A percentile compares a stretch with the other conserved stretches of the same genome.
phyloP scores from a whole-genome alignment of 2,888 invertebrate species.

The Boloria selene region DNA sequence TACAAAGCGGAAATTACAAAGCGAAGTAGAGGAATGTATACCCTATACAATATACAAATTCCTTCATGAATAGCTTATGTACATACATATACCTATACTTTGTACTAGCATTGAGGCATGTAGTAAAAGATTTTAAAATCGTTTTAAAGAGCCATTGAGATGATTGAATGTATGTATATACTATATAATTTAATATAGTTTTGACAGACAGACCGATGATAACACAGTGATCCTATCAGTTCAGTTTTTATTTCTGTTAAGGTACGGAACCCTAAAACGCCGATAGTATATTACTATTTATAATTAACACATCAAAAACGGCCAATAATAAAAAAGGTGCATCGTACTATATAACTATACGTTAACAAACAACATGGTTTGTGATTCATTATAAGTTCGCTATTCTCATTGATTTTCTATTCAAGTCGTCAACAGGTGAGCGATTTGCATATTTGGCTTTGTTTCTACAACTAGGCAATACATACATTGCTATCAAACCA shows the following conservation, averaged over 20 bases:
- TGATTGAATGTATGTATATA: no score
- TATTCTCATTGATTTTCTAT: constrained; percentile 10
- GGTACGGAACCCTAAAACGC: no score
- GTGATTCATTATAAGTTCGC: constrained; percentile 11
- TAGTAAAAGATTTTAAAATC: background rate
- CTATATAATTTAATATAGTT: no score
- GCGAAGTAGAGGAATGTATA: background rate
- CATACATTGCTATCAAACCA: background rate
- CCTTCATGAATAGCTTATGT: background rate
- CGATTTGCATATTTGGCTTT: constrained; percentile 4
- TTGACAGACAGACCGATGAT: no score
- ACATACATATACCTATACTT: background rate
- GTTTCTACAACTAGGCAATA: background rate
- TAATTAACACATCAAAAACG: background rate
- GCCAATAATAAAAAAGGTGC: background rate
- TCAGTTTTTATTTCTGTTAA: no score
- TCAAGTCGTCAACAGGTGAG: constrained; percentile 3
- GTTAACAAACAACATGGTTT: background rate
- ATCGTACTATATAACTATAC: no score
- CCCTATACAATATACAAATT: background rate
- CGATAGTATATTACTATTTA: background rate
- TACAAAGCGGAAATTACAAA: constrained; percentile 3
- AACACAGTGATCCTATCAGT: no score
- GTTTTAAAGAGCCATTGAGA: no score
- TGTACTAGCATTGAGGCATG: background rate